Percentiles rank a stretch among this genome's conserved stretches.
These are phyloP conservation scores for Notechis scutatus DNA, from an alignment of 2,113 vertebrate genomes.

Conservation along the genomic window DNA sequence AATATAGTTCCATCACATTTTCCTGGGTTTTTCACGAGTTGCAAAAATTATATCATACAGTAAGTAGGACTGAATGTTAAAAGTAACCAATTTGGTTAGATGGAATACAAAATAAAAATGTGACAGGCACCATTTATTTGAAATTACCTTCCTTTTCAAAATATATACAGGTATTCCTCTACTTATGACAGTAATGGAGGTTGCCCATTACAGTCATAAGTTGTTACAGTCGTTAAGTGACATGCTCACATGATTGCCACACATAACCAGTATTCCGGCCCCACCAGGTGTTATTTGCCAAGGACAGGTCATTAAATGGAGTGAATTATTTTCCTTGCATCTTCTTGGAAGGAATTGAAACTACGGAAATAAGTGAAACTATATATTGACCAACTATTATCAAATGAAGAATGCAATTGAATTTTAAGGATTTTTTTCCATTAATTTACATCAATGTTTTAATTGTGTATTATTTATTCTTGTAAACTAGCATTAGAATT, in stretches of 20 bases:
- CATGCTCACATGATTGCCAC: too few species aligned
- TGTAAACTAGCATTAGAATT: slow-evolving; percentile 6
- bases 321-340: background rate
- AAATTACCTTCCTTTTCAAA: background rate
- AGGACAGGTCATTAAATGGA: background rate
- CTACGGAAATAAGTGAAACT: slow-evolving; percentile 22
- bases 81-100: background rate
- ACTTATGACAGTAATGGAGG: background rate
- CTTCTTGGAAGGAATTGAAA: slow-evolving; percentile 29
- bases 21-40: background rate
- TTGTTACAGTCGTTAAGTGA: too few species aligned
- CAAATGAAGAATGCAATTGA: slow-evolving; percentile 14
- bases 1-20: background rate
- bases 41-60: too few species aligned
- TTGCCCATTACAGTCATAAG: background rate
- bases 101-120: background rate
- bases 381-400: slow-evolving; percentile 10
- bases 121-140: background rate
- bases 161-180: background rate
- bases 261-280: background rate
- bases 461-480: background rate
- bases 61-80: background rate
- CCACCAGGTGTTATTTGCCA: background rate
- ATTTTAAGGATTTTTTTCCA: slow-evolving; percentile 1
- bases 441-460: background rate